phyloP scores from a whole-genome alignment of 2,797 vertebrate species.

The Xiphophorus birchmanni region DNA sequence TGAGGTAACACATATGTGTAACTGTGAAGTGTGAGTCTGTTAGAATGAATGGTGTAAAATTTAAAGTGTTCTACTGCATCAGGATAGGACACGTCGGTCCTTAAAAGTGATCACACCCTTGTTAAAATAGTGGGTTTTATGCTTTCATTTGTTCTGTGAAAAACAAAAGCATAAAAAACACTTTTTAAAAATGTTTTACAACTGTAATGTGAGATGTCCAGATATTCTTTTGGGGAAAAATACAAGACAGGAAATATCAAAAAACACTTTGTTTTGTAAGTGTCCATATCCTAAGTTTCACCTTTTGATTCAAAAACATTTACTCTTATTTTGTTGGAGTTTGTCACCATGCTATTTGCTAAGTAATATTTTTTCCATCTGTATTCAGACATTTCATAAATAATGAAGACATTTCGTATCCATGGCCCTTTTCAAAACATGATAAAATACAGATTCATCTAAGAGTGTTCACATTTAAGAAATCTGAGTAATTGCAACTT shows the following conservation, averaged over 20 bases:
- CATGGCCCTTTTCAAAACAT: not conserved
- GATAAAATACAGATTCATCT: not conserved
- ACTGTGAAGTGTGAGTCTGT: not conserved
- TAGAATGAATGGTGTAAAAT: not conserved
- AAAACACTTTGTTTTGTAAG: not conserved
- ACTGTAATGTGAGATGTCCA: not conserved
- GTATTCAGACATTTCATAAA: not conserved
- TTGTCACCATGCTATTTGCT: not conserved
- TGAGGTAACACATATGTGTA: not conserved
- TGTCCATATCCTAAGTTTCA: not conserved
- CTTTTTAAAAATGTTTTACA: not conserved
- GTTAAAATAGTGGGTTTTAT: not conserved
- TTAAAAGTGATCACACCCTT: not conserved
- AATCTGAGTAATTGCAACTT: not conserved
- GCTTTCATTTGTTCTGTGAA: not conserved
- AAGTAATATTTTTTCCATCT: not conserved
- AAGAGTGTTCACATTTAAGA: not conserved
- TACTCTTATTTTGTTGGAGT: not conserved
- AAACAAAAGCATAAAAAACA: not conserved
- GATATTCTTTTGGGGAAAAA: not conserved
- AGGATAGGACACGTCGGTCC: too few species aligned
- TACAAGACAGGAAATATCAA: not conserved
- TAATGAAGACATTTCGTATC: not conserved
- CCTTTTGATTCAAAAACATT: not conserved
- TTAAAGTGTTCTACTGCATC: not conserved